A percentile compares a stretch with the other conserved stretches of the same genome.
Conservation (phyloP, 1,140 invertebrate species). For the Mya arenaria region DNA sequence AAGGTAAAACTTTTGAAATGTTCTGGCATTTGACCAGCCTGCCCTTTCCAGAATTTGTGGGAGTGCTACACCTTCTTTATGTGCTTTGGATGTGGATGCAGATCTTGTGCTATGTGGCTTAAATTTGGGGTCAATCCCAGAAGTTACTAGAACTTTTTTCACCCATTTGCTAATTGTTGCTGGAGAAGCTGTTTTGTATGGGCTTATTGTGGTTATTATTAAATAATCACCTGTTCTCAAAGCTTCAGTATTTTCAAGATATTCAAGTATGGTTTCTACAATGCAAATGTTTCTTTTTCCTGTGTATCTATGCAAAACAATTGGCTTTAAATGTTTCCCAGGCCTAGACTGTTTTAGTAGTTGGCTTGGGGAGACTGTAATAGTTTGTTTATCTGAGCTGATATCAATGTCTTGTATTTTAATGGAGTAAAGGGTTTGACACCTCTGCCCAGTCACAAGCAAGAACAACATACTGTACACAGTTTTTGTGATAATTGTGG, state of each 20-base stretch:
- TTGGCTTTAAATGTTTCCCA: background rate
- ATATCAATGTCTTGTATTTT: background rate
- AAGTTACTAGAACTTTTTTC: background rate
- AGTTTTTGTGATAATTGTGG: constrained; percentile 1
- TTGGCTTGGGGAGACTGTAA: background rate
- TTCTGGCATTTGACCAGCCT: too few relatives aligned
- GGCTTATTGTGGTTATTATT: background rate
- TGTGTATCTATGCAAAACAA: background rate
- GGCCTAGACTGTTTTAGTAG: constrained; percentile 11
- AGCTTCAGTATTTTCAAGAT: background rate
- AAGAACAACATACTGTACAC: constrained; percentile 43
- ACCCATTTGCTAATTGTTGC: constrained; percentile 5
- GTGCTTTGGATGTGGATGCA: background rate
- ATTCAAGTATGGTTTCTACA: background rate
- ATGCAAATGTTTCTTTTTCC: constrained; percentile 2
- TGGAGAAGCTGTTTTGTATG: constrained; percentile 8
- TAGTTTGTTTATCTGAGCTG: background rate
- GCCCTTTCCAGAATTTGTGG: too few relatives aligned
- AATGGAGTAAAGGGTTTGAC: constrained; percentile 28
- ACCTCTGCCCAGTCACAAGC: constrained; percentile 50
- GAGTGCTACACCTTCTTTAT: background rate
- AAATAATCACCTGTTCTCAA: background rate
- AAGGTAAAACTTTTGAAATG: too few relatives aligned
- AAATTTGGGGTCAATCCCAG: constrained; percentile 1
- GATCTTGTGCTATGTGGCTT: constrained; percentile 8